phyloP scores from a whole-genome alignment of 2,113 vertebrate species.

The Uropsilus gracilis region DNA sequence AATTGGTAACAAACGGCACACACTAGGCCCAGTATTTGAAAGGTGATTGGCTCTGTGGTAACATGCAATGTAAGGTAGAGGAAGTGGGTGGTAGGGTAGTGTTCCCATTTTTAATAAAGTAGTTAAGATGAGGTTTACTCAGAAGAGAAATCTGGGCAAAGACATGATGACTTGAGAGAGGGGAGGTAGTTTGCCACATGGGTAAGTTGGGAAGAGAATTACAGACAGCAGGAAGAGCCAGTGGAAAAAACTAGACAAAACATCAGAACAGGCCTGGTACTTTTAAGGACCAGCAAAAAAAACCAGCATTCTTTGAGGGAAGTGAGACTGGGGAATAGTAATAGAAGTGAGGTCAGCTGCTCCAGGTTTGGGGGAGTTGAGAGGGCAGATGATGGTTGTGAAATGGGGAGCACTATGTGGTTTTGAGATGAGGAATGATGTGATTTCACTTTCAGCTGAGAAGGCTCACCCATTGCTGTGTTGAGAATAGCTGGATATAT shows the following conservation, averaged over 20 bases:
- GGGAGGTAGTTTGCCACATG: background rate
- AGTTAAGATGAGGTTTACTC: background rate
- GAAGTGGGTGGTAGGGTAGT: background rate
- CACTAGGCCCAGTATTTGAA: background rate
- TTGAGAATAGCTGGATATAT: background rate
- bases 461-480: background rate
- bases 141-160: background rate
- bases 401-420: background rate
- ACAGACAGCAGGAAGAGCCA: background rate
- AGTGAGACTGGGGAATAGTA: background rate
- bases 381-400: background rate
- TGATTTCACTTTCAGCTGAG: background rate
- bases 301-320: background rate
- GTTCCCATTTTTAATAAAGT: background rate
- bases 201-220: background rate
- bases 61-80: background rate
- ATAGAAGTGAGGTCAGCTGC: background rate
- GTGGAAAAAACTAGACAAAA: background rate
- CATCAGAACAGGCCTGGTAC: background rate
- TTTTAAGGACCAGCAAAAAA: background rate
- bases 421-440: background rate
- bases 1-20: background rate
- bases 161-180: background rate
- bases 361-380: background rate
- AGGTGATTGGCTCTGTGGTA: background rate